Base-by-base conservation (phyloP, 2,113 vertebrate species). In the Sakesphorus luctuosus region DNA sequence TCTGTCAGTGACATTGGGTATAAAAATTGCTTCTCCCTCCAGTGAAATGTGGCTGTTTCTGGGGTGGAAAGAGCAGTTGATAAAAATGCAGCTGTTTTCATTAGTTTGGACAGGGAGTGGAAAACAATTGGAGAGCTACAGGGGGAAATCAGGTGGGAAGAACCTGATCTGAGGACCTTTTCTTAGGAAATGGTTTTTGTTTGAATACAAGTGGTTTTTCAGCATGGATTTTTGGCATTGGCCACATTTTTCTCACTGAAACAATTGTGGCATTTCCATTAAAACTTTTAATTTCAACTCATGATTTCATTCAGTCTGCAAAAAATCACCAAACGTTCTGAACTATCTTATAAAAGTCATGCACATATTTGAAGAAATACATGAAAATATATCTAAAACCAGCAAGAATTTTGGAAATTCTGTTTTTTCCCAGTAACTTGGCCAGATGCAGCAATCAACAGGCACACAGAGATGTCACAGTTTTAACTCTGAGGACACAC, bases 81-180 rank as follows among this genome's bases (percentile, higher is more conserved):
- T 90, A 92, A 91, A 96, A 95, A 93, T 56, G 58, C 71, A 85
- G 71, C 49, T 56, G 31, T 90, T 92, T 92, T 89, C 77, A 84
- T 90, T 83, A 77, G 44, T 74, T 94, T 93, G 72, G 68, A 71
- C 59, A 84, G 26, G 68, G 86, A 74, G 36, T 18, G 55, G 50
- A 46, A 75, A 96, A 78, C 61, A 77, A 33, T 24, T 12, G 14
- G 72, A 89, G 69, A 40, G 49, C 36, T 83, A 15, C 31, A 80
- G 52, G 53, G 49, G 18, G 62, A 84, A 76, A 25, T 33, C 43
- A 50, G 69, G 46, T 94, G 86, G 61, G 76, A 80, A 77, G 65
- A 80, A 76, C 6, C 10, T 49, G 50, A 53, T 73, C 40, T 9
- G 56, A 74, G 25, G 55, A 93, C 65, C 12, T 81, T 82, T 55